Evolutionary conservation across 23 tunicate genomes (phyloP), one percentile per base, ranked within the genome.

Genomic region (Clavelina lepadiformis): DNA sequence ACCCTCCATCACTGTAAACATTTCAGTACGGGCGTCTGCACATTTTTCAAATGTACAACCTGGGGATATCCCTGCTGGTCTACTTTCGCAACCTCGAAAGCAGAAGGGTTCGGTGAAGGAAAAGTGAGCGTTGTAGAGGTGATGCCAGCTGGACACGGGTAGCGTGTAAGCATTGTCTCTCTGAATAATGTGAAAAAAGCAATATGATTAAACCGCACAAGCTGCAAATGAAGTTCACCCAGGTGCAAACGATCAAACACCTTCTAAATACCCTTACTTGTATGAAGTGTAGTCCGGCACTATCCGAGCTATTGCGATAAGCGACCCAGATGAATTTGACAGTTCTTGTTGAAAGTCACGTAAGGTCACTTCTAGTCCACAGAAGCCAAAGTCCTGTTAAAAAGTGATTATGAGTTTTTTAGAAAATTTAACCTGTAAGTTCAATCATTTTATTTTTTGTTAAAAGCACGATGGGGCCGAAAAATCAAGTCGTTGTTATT

Each of bases 201-300:
- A 8, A 41, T 41, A 41, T 8, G 15, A 41, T 41, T 11, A 41
- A 41, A 41, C 49, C 15, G n/a, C n/a, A n/a, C n/a, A n/a, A n/a
- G n/a, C n/a, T n/a, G n/a, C n/a, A n/a, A n/a, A n/a, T n/a, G n/a
- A n/a, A n/a, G n/a, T n/a, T n/a, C n/a, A n/a, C n/a, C n/a, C n/a
- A n/a, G n/a, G n/a, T n/a, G n/a, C n/a, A n/a, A n/a, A n/a, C n/a
- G n/a, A n/a, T n/a, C n/a, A n/a, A n/a, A n/a, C n/a, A n/a, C n/a
- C n/a, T 41, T 41, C 13, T 41, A 41, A 41, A 41, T 41, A 41
- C 49, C 49, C 78, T 6, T 71, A 86, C 88, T 74, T 81, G 75
- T 89, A 89, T 11, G 25, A 41, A 28, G 91, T 68, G 78, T 75
- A 89, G 47, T 89, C 97, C 13, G 97, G 97, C 6, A 89, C 89